phyloP scores from a whole-genome alignment of 1,140 invertebrate genomes.

The Drosophila repletoides region DNA sequence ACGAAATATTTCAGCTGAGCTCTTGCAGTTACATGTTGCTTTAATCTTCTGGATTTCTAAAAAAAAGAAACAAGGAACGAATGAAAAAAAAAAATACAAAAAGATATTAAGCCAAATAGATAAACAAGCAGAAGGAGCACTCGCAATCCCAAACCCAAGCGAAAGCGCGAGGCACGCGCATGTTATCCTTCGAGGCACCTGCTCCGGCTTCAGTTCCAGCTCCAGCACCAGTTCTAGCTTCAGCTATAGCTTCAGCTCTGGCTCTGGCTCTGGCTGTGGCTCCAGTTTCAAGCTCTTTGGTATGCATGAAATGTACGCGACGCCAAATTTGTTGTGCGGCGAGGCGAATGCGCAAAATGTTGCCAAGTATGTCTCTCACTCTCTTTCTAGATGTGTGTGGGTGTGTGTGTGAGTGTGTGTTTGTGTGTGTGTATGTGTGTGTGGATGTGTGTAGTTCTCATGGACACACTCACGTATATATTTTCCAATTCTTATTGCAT shows the following conservation, averaged over 20 bases:
- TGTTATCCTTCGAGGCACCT: constrained; percentile 76
- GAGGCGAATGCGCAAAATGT: constrained; percentile 78
- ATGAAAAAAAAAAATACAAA: constrained; percentile 9
- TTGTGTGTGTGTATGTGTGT: constrained; percentile 10
- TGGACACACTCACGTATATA: constrained; percentile 45
- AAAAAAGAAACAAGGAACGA: constrained; percentile 11
- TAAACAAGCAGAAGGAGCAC: constrained; percentile 60
- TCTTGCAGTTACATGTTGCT: constrained; percentile 52
- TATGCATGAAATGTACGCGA: constrained; percentile 79
- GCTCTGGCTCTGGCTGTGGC: background rate
- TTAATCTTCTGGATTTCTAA: constrained; percentile 75
- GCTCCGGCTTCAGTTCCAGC: constrained; percentile 39
- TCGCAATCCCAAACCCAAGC: constrained; percentile 32
- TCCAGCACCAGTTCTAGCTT: constrained; percentile 8
- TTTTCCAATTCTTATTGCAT: constrained; percentile 80
- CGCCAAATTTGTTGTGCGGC: constrained; percentile 80
- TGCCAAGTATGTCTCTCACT: constrained; percentile 28
- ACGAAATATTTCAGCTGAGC: constrained; percentile 79
- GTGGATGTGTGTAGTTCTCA: constrained; percentile 1
- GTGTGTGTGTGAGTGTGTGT: background rate
- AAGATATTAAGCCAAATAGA: constrained; percentile 67
- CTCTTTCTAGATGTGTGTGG: too few species aligned
- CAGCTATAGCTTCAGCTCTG: constrained; percentile 9
- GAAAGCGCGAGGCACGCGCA: constrained; percentile 45
- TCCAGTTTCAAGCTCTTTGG: constrained; percentile 64